Evolutionary conservation across 2,113 vertebrate species (phyloP).

Genomic region (Perccottus glenii): DNA sequence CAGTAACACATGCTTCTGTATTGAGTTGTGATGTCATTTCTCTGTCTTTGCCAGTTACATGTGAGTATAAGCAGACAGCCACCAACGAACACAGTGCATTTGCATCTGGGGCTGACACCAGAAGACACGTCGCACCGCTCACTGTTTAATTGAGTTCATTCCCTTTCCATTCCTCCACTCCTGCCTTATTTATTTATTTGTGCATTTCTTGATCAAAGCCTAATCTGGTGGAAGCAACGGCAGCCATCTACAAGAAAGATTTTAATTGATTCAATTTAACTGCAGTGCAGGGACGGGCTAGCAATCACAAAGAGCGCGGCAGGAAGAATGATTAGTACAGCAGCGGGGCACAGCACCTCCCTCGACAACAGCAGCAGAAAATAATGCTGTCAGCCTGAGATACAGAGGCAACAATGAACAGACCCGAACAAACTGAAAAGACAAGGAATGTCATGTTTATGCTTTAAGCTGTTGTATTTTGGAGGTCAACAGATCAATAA

Average conservation of each 20-base stretch:
- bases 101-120: constrained; percentile 10
- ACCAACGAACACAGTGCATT: constrained; percentile 14
- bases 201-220: constrained; percentile 68
- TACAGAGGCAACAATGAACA: not conserved
- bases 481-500: too few species aligned
- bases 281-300: constrained; percentile 60
- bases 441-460: too few species aligned
- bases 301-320: constrained; percentile 63
- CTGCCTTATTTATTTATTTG: constrained; percentile 58
- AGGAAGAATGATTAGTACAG: constrained; percentile 67
- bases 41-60: not conserved
- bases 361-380: not conserved
- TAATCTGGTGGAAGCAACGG: constrained; percentile 67
- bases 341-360: constrained; percentile 18
- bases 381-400: not conserved
- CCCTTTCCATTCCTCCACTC: constrained; percentile 48
- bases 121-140: not conserved
- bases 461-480: too few species aligned
- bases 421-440: too few species aligned
- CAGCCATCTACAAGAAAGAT: constrained; percentile 60
- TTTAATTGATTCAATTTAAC: constrained; percentile 79
- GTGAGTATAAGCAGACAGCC: not conserved
- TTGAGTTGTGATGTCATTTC: not conserved
- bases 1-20: too few species aligned
- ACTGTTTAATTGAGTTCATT: constrained; percentile 68